Evolutionary conservation across 2,888 invertebrate species (phyloP), one percentile per base, ranked within the genome.

Genomic region (Anarsia innoxiella): DNA sequence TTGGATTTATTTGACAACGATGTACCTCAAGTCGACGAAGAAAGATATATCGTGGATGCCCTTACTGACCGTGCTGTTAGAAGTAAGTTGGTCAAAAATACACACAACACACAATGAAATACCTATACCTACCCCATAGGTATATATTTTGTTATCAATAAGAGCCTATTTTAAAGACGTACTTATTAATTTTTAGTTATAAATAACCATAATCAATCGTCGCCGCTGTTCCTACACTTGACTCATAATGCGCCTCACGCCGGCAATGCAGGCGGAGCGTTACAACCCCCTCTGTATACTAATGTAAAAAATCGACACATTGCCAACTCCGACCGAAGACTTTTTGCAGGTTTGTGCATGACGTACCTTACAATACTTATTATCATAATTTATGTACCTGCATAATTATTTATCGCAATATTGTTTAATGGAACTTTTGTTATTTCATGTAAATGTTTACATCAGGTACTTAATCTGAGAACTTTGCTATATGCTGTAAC

Each of bases 161-260:
- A n/a, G n/a, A n/a, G n/a, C n/a, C n/a, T n/a, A n/a, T n/a, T n/a
- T n/a, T n/a, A n/a, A n/a, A n/a, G n/a, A n/a, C n/a, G n/a, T n/a
- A n/a, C n/a, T n/a, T n/a, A n/a, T n/a, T n/a, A n/a, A 8, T 19
- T 56, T 58, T 1, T 59, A 86, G 84, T 91, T n/a, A 92, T 93
- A 33, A 66, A 74, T 0, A 59, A 69, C 0, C 92, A 91, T 60
- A 83, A 91, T 49, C 56, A 58, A 0, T 70, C 86, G 9, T 65
- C 70, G 23, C 95, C 96, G 0, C 70, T 97, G 41, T 96, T 95
- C 63, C 79, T 97, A 40, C 90, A 94, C 65, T 55, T 97, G 32
- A 88, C 92, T 0, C 95, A 96, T 72, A 84, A 92, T 38, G 95
- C 95, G 0, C 90, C 92, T 0, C 97, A 97, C 66, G 88, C 92